A percentile compares a stretch with the other conserved stretches of the same genome.
phyloP scores from a whole-genome alignment of 2,888 invertebrate genomes.

The Microdon myrmicae region DNA sequence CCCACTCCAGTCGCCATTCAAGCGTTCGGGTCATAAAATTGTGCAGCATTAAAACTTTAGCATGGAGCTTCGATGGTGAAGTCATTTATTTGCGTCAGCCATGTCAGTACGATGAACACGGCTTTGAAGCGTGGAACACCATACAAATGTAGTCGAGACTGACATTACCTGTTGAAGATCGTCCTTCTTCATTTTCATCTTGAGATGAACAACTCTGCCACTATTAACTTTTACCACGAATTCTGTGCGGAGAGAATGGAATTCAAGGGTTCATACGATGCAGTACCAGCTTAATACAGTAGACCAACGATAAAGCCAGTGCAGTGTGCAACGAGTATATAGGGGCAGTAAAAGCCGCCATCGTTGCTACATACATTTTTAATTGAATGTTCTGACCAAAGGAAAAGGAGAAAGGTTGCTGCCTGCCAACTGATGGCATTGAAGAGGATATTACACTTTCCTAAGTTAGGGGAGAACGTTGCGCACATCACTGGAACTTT shows the following conservation, averaged over 20 bases:
- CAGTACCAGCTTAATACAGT: conserved; percentile 23
- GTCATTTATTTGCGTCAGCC: conserved; percentile 21
- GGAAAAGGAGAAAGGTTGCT: conserved; percentile 2
- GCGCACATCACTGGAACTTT: conserved; percentile 38
- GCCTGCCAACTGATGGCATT: neutral
- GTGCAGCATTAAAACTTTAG: conserved; percentile 20
- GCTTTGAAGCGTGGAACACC: conserved; percentile 9
- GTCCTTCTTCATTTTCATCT: conserved; percentile 24
- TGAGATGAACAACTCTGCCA: conserved; percentile 41
- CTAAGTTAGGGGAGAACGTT: conserved; percentile 29
- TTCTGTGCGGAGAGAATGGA: conserved; percentile 9
- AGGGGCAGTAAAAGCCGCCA: conserved; percentile 28
- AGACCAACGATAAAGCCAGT: conserved; percentile 38
- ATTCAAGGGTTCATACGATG: conserved; percentile 5
- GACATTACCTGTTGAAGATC: conserved; percentile 47
- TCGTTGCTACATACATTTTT: conserved; percentile 39
- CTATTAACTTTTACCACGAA: conserved; percentile 31
- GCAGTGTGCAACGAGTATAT: conserved; percentile 19
- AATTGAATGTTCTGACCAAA: conserved; percentile 45
- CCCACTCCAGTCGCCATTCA: neutral
- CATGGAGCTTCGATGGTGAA: conserved; percentile 24
- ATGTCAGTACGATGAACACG: conserved; percentile 18
- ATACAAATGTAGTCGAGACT: neutral
- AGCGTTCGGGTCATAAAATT: conserved; percentile 7
- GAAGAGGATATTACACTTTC: conserved; percentile 31